Conservation (phyloP, 2,113 vertebrate genomes). For the Leptodactylus fuscus region DNA sequence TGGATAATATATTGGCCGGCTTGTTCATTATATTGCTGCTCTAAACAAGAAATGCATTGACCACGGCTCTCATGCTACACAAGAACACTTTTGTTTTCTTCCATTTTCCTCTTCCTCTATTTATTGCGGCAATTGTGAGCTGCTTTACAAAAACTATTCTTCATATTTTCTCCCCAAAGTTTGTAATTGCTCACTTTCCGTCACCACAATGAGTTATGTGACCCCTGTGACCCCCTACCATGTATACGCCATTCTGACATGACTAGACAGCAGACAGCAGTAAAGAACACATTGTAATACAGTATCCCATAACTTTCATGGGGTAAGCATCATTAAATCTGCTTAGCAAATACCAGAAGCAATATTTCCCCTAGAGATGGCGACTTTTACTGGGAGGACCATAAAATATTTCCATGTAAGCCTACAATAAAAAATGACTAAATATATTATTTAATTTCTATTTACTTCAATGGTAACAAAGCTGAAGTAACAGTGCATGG, state of each 20-base stretch:
- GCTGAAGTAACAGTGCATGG: too few relatives aligned
- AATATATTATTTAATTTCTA: too few relatives aligned
- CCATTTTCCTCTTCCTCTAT: neutral
- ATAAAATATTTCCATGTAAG: too few relatives aligned
- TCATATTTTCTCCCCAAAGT: neutral
- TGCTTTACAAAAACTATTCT: neutral
- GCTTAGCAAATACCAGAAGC: neutral
- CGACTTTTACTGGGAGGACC: too few relatives aligned
- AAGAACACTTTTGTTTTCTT: slow-evolving; percentile 12
- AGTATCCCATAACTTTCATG: neutral
- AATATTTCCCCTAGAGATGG: neutral
- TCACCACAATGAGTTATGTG: neutral
- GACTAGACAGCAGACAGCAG: neutral
- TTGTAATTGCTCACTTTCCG: neutral
- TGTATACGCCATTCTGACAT: neutral
- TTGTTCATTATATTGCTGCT: slow-evolving; percentile 15
- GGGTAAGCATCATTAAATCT: neutral
- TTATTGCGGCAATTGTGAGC: neutral
- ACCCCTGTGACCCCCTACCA: neutral
- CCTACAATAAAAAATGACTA: too few relatives aligned
- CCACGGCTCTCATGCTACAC: neutral
- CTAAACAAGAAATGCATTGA: slow-evolving; percentile 19
- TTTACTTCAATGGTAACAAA: too few relatives aligned
- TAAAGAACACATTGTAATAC: neutral
- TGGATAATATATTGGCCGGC: neutral